These are phyloP conservation scores for Hippocampus mohnikei DNA, from an alignment of 2,113 vertebrate genomes.

Conservation along the genomic window DNA sequence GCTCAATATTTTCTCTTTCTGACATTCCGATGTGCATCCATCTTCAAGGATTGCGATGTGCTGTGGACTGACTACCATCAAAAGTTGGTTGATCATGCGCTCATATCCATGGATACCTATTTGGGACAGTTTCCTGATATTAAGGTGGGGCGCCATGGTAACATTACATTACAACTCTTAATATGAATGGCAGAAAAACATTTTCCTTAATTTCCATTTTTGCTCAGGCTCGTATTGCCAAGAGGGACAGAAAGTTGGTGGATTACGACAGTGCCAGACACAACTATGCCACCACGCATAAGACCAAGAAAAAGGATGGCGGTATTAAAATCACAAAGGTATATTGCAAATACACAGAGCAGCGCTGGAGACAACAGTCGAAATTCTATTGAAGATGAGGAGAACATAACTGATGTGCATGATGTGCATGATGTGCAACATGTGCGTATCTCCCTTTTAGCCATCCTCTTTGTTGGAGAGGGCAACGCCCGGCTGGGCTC, in stretches of 20 bases:
- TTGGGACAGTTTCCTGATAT: slow-evolving; percentile 98
- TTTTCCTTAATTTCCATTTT: neutral
- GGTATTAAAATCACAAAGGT: slow-evolving; percentile 96
- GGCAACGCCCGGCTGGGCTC: slow-evolving; percentile 96
- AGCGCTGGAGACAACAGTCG: too few species aligned
- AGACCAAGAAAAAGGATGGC: slow-evolving; percentile 91
- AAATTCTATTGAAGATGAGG: neutral
- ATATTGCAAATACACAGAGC: slow-evolving; percentile 18
- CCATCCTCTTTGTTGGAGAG: slow-evolving; percentile 96
- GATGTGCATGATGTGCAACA: neutral
- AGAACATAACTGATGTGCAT: neutral
- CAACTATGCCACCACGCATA: slow-evolving; percentile 88
- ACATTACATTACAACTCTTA: too few species aligned
- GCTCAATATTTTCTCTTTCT: slow-evolving; percentile 5
- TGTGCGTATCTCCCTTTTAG: slow-evolving; percentile 56
- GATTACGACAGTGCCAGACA: slow-evolving; percentile 96
- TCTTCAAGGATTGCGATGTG: slow-evolving; percentile 87
- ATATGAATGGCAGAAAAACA: neutral
- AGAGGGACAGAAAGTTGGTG: slow-evolving; percentile 93
- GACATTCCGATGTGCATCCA: neutral
- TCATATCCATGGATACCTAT: slow-evolving; percentile 98
- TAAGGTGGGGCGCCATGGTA: slow-evolving; percentile 73
- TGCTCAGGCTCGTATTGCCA: slow-evolving; percentile 87
- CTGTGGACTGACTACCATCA: slow-evolving; percentile 97
- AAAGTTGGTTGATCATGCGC: slow-evolving; percentile 93